Evolutionary conservation across 2,113 vertebrate genomes (phyloP).

Genomic region (Notarius lentiginosus): DNA sequence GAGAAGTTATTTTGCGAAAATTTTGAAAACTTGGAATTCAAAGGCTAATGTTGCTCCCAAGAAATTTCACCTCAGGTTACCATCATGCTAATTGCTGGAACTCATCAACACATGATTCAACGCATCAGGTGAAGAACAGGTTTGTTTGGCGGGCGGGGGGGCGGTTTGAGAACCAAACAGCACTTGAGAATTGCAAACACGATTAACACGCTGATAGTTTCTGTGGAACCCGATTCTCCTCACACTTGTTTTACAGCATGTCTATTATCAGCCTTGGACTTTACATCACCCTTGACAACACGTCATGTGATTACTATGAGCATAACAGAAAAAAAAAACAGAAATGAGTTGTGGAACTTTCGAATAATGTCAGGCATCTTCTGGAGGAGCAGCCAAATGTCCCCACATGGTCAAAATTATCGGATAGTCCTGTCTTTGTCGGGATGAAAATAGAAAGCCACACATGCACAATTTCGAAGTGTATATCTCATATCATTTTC

Average conservation of each 20-base stretch:
- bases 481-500: too few species aligned
- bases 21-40: neutral
- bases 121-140: neutral
- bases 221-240: neutral
- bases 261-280: neutral
- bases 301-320: neutral
- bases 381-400: neutral
- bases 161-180: too few species aligned
- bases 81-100: neutral
- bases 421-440: too few species aligned
- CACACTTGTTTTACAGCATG: neutral
- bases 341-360: neutral
- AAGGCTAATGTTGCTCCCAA: too few species aligned
- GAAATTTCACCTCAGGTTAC: neutral
- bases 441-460: too few species aligned
- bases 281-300: neutral
- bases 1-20: too few species aligned
- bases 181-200: too few species aligned
- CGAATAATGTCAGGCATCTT: neutral
- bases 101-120: too few species aligned
- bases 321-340: neutral
- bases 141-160: neutral
- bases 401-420: too few species aligned
- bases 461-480: too few species aligned
- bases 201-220: neutral